phyloP scores from a whole-genome alignment of 2,888 invertebrate species.

The Lasioglossum malachurum region DNA sequence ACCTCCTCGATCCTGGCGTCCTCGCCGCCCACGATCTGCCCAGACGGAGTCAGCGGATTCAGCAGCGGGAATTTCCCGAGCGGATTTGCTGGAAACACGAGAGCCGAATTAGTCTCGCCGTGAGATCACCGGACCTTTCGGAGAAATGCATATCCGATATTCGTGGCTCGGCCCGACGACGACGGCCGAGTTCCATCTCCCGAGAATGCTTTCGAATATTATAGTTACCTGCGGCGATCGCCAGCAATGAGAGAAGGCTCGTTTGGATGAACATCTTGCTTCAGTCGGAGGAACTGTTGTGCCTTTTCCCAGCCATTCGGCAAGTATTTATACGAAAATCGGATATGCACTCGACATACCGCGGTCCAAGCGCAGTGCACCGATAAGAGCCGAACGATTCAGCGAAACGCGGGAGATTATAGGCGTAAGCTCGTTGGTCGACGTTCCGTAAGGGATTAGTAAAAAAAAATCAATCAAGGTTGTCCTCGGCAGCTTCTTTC shows the following conservation, averaged over 20 bases:
- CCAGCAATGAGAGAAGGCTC: conserved; percentile 35
- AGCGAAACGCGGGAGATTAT: conserved; percentile 11
- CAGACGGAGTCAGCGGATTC: conserved; percentile 30
- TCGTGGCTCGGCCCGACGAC: background rate
- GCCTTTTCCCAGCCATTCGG: background rate
- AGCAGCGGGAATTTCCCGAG: background rate
- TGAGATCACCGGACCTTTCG: background rate
- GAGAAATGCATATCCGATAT: background rate
- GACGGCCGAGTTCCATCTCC: background rate
- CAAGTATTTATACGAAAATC: conserved; percentile 58
- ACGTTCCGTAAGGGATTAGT: background rate
- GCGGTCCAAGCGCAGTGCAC: background rate
- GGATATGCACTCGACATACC: background rate
- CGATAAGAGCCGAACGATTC: conserved; percentile 9
- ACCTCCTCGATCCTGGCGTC: conserved; percentile 60
- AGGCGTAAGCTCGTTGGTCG: background rate
- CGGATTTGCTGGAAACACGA: conserved; percentile 29
- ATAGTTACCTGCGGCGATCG: conserved; percentile 45
- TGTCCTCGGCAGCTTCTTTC: background rate
- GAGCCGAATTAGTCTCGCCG: background rate
- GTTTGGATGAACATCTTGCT: conserved; percentile 51
- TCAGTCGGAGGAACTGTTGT: conserved; percentile 3
- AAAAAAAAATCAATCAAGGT: conserved; percentile 28
- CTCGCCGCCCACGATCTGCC: conserved; percentile 65
- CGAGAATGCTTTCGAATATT: background rate